Conservation (phyloP, 2,113 vertebrate genomes). For the Prunella himalayana region DNA sequence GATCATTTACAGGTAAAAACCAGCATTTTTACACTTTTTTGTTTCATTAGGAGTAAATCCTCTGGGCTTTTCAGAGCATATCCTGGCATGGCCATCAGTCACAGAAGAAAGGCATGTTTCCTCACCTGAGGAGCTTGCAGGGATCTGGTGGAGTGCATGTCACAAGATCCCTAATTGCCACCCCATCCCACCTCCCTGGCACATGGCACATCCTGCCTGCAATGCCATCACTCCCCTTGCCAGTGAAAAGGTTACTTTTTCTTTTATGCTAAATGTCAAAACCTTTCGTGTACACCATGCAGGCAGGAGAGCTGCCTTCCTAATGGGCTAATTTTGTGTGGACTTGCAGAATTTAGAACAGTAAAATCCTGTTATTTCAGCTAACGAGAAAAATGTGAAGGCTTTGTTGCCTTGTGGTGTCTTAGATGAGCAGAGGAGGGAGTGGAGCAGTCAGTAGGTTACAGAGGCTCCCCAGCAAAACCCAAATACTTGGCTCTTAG, state of each 20-base stretch:
- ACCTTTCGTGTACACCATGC: accelerated
- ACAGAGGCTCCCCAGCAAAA: not conserved
- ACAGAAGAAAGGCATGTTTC: not conserved
- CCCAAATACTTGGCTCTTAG: not conserved
- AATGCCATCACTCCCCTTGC: accelerated
- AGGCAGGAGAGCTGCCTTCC: not conserved
- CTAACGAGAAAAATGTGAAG: not conserved
- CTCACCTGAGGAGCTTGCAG: not conserved
- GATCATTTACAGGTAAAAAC: constrained; percentile 88
- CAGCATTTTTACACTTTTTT: not conserved
- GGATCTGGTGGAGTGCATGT: not conserved
- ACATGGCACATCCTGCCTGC: accelerated
- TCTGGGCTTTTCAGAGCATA: not conserved
- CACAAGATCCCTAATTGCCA: not conserved
- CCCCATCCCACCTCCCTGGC: not conserved
- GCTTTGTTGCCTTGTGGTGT: not conserved
- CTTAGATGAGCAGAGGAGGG: not conserved
- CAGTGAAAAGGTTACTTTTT: not conserved
- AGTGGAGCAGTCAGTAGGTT: not conserved
- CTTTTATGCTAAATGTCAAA: not conserved
- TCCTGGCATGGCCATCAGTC: not conserved
- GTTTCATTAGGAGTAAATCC: not conserved
- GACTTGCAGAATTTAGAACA: not conserved
- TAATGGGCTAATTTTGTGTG: not conserved
- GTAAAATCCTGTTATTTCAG: not conserved